A percentile compares a stretch with the other conserved stretches of the same genome.
Evolutionary conservation across 2,888 invertebrate genomes (phyloP).

Genomic region (Athalia circularis): DNA sequence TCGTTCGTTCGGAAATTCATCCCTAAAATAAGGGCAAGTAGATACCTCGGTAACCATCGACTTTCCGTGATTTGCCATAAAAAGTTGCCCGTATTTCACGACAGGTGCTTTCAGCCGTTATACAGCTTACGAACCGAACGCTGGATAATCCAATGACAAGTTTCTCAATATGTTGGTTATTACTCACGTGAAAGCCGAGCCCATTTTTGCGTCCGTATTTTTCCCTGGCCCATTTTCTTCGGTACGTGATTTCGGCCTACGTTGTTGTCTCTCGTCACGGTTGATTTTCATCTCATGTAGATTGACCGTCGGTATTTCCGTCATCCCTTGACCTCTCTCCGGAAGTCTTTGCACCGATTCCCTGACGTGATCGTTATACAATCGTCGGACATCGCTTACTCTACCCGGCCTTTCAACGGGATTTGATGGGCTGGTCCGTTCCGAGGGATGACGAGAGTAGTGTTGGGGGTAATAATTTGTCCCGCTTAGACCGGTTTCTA

Average conservation of each 20-base stretch:
- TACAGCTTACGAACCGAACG: too few relatives aligned
- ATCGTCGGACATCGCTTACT: neutral
- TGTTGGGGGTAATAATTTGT: slow-evolving; percentile 44
- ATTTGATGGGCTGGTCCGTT: neutral
- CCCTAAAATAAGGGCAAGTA: neutral
- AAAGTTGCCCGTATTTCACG: neutral
- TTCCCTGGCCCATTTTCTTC: neutral
- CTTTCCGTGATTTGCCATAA: neutral
- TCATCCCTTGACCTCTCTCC: slow-evolving; percentile 18
- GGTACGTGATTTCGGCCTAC: slow-evolving; percentile 15
- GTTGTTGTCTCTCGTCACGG: slow-evolving; percentile 5
- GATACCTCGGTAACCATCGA: slow-evolving; percentile 24
- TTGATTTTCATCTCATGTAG: slow-evolving; percentile 4
- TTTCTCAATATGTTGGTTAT: neutral
- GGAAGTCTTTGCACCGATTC: slow-evolving; percentile 22
- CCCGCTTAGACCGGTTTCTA: slow-evolving; percentile 52
- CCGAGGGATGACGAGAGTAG: slow-evolving; percentile 11
- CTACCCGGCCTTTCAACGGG: neutral
- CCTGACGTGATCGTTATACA: neutral
- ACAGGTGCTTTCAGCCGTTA: neutral
- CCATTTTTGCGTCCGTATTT: neutral
- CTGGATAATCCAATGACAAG: too few relatives aligned
- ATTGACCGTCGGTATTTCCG: slow-evolving; percentile 22
- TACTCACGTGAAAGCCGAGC: slow-evolving; percentile 9
- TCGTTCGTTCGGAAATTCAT: too few relatives aligned